These are phyloP conservation scores for Hoplias malabaricus DNA, from an alignment of 2,113 vertebrate species.

Conservation along the genomic window DNA sequence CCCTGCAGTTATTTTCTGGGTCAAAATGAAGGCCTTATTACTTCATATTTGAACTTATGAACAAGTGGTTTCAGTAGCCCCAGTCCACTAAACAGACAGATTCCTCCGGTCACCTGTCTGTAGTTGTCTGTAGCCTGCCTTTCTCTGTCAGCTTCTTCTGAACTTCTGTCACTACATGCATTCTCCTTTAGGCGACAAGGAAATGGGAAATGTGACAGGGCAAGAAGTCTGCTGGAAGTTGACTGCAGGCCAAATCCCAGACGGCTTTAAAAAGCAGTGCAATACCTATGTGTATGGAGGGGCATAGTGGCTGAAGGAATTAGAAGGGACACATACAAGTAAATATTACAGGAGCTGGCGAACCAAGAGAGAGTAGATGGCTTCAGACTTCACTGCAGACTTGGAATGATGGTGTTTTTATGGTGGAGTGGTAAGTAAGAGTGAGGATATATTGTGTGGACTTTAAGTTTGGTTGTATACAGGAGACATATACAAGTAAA, in stretches of 20 bases:
- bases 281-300: conserved; percentile 11
- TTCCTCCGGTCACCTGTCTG: conserved; percentile 41
- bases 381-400: background rate
- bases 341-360: conserved; percentile 25
- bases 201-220: conserved; percentile 41
- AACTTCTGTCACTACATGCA: conserved; percentile 42
- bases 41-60: conserved; percentile 16
- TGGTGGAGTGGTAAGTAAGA: too few relatives aligned
- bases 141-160: conserved; percentile 45
- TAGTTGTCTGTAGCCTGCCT: conserved; percentile 25
- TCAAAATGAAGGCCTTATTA: conserved; percentile 35
- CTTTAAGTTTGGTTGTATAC: too few relatives aligned
- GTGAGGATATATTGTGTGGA: too few relatives aligned
- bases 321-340: conserved; percentile 10
- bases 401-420: background rate
- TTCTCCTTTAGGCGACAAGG: conserved; percentile 40
- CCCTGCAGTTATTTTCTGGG: conserved; percentile 15
- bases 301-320: conserved; percentile 14
- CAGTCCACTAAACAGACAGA: conserved; percentile 20
- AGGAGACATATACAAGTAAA: too few relatives aligned
- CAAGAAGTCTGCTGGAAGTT: conserved; percentile 36
- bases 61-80: conserved; percentile 11
- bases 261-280: conserved; percentile 42
- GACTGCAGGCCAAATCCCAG: conserved; percentile 45
- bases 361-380: background rate